Evolutionary conservation across 2,888 invertebrate genomes (phyloP), one percentile per base, ranked within the genome.

Genomic region (Melanostoma mellinum): DNA sequence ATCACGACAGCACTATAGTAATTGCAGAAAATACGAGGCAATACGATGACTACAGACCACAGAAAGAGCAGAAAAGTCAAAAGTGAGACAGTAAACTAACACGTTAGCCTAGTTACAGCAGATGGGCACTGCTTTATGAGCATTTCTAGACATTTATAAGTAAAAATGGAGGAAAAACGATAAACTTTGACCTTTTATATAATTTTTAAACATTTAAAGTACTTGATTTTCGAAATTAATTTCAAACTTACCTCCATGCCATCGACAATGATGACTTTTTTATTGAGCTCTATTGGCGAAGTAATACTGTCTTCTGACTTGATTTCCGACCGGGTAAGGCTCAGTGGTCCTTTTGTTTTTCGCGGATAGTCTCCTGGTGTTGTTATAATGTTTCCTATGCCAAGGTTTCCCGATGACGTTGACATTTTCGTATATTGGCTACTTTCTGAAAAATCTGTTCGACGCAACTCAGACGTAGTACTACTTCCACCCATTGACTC

Each of bases 191-290:
- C 20, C 1, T 20, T 20, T 20, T 0, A 20, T 20, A 20, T 1
- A 20, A 20, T 20, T 20, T 20, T 20, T 20, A 1, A 20, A 20
- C 20, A 20, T 20, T 20, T 1, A 0, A 20, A 20, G 20, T 20
- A 20, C 0, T 20, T 1, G 20, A 20, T 20, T 20, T 20, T 20
- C 20, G 20, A 48, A 46, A 56, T 9, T 0, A 1, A 32, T 53
- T 36, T 32, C 20, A 20, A 55, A 87, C 88, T 88, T 84, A 91
- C 91, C 88, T 90, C 91, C 63, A 88, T 88, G 52, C 90, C 90
- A 80, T 91, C 91, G 55, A 91, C 90, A 68, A 91, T 91, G 74
- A 91, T 91, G 33, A 91, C 91, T 85, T 91, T 91, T 10, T 89
- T 88, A 73, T 90, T 90, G 48, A 91, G 87, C 6, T 88, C 90